Base-by-base conservation (phyloP, 2,797 vertebrate species). In the Xerus rutilus region DNA sequence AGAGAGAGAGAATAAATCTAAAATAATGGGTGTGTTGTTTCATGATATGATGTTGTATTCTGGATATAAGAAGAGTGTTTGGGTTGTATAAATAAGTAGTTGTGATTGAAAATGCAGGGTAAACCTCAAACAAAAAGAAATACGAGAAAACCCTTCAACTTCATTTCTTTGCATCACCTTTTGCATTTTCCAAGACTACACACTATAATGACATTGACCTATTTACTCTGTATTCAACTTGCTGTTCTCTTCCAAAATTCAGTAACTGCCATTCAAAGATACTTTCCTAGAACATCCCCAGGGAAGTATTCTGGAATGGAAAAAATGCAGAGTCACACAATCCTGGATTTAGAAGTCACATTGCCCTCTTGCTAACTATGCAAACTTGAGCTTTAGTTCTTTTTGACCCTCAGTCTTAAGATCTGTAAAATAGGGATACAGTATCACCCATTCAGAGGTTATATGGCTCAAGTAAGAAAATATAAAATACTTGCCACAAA, bases 351-450 rank as follows among this genome's bases (percentile, higher is more conserved):
- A 62, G 35, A 95, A 85, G 62, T 96, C 49, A 88, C 21, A 47
- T 72, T 65, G 95, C n/a, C 62, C 32, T 65, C 52, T 65, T 74
- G 21, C n/a, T 59, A 92, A 72, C 73, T 86, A 25, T 45, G 10
- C n/a, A 73, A 94, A 81, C 67, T 17, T 74, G 39, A 87, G 25
- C 15, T 30, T 39, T 67, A 49, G 1, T 62, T 92, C 39, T 95
- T 93, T 91, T 82, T 76, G n/a, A 72, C 23, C 74, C 92, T 82
- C 64, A 87, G 7, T 96, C 90, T 83, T 10, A 76, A 96, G 32
- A 88, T 9, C 64, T 95, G 3, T 32, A 86, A 83, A 92, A 86
- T 32, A 5, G 17, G 62, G 21, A 89, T 79, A 73, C 23, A 89
- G 35, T 70, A 57, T 54, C 25, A 82, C 18, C 78, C n/a, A n/a